Evolutionary conservation across 2,113 vertebrate genomes (phyloP), one percentile per base, ranked within the genome.

Genomic region (Hippocampus comes): DNA sequence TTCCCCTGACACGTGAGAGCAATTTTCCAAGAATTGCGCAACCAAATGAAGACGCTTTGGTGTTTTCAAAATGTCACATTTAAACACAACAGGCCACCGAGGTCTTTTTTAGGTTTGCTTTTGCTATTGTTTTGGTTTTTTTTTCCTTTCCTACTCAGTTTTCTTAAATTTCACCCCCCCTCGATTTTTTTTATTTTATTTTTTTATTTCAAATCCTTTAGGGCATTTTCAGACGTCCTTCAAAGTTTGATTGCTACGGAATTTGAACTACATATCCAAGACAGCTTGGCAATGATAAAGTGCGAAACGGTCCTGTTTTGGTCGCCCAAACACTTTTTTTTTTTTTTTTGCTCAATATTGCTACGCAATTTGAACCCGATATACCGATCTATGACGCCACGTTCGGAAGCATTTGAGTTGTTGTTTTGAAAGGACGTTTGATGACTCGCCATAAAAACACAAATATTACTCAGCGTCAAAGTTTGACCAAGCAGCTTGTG

Each of bases 1-100:
- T 81, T 86, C 66, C 74, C 78, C 83, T 78, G 77, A 68, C 87
- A 89, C 70, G 72, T 67, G 83, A 82, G 84, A 88, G 73, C 76
- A 76, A 88, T 89, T 86, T 87, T 74, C 67, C 27, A 21, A 71
- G 60, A 73, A 63, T 41, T 84, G 69, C 10, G 27, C 72, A 49
- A 68, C 59, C 30, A 49, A 81, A 84, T 75, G 53, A 76, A 67
- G 73, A 9, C 63, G 38, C 56, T 79, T 74, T 77, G 23, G 70
- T 66, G 25, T 67, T 46, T 23, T 51, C 67, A 48, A 73, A 82
- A 59, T 63, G 30, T 38, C 30, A 63, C 60, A 2, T 63, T 38
- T 4, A 4, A 11, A 63, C 59, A 18, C 27, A 15, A 18, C 2
- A 9, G 30, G 34, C 34, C 18, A 63, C 60, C 60, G 21, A 63